A percentile compares a stretch with the other conserved stretches of the same genome.
phyloP scores from a whole-genome alignment of 53 echinoderm and acorn worm genomes.

The Apostichopus leukothele region DNA sequence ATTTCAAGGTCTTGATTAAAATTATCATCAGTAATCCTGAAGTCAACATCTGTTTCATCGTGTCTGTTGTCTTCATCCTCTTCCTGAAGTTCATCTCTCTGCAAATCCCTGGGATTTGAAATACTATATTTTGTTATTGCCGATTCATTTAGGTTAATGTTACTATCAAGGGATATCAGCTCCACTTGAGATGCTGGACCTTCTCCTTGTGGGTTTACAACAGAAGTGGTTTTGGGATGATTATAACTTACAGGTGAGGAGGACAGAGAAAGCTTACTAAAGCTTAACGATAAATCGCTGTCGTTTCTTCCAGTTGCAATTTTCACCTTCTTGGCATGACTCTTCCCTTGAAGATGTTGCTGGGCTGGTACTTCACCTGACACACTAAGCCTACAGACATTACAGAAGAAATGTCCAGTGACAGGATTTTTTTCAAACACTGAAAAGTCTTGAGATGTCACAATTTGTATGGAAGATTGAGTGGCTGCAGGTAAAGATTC shows the following conservation, averaged over 20 bases:
- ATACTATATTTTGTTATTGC: too few species aligned
- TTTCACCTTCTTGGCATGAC: constrained; percentile 9
- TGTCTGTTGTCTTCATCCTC: not conserved
- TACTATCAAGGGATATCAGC: too few species aligned
- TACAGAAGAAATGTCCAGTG: constrained; percentile 30
- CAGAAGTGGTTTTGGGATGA: not conserved
- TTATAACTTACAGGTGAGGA: not conserved
- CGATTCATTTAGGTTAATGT: too few species aligned
- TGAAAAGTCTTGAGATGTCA: not conserved
- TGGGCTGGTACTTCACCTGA: constrained; percentile 25
- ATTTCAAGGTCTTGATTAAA: not conserved
- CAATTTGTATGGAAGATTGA: not conserved
- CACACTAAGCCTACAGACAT: not conserved
- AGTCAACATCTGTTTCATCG: not conserved
- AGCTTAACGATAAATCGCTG: not conserved
- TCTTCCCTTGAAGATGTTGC: constrained; percentile 22
- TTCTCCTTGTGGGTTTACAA: too few species aligned
- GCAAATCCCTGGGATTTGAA: not conserved
- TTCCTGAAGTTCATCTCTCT: not conserved
- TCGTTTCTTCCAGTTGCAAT: not conserved
- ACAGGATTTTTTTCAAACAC: constrained; percentile 16
- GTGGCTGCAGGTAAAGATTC: too few species aligned
- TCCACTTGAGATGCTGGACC: too few species aligned
- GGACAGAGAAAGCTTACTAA: not conserved
- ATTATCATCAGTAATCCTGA: not conserved